Percentiles rank a stretch among this genome's conserved stretches.
Conservation (phyloP, 2,113 vertebrate genomes). For the Copsychus sechellarum region DNA sequence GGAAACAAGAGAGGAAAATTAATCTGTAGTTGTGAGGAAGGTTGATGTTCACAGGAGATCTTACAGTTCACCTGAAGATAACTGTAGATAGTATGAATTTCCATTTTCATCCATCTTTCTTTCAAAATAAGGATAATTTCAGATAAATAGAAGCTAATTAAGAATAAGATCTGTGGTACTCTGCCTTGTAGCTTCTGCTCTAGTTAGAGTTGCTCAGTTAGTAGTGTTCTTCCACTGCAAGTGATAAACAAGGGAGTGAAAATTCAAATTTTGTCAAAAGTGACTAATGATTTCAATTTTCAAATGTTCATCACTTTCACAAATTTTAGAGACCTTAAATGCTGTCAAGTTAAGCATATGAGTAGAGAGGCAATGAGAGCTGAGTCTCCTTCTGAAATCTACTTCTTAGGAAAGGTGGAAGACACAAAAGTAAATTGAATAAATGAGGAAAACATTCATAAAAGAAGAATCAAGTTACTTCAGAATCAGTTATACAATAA, state of each 20-base stretch:
- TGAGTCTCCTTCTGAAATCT: background rate
- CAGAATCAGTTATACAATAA: background rate
- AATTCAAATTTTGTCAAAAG: background rate
- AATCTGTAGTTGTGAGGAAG: background rate
- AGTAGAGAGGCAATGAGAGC: background rate
- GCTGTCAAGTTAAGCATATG: background rate
- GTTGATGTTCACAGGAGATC: background rate
- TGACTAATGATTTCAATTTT: background rate
- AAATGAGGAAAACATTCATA: background rate
- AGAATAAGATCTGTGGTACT: background rate
- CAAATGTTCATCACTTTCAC: background rate
- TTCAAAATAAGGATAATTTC: background rate
- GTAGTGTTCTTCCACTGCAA: background rate
- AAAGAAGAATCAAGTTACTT: background rate
- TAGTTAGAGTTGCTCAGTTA: background rate
- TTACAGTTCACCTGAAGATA: background rate
- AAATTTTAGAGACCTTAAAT: background rate
- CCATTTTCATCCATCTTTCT: background rate
- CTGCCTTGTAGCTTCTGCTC: background rate
- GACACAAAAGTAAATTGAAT: background rate
- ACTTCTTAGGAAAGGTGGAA: background rate
- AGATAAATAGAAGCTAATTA: background rate
- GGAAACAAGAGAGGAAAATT: background rate
- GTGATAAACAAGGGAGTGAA: background rate
- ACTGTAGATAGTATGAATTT: background rate